These are phyloP conservation scores for Campoplex capitator DNA, from an alignment of 2,888 invertebrate species.

Conservation along the genomic window DNA sequence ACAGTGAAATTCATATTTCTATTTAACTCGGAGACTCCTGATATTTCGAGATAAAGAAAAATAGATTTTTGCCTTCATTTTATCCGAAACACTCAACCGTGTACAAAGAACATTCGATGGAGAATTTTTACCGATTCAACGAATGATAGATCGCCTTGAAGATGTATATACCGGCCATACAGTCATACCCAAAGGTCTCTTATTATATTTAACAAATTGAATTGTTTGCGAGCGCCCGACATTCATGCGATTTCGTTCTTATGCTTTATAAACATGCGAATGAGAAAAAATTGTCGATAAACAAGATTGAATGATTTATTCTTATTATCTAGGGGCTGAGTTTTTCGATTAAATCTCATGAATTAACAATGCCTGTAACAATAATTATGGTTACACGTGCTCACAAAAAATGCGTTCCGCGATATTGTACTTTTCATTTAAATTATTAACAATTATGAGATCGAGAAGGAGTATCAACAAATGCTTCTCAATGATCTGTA, in stretches of 20 bases:
- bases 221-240: background rate
- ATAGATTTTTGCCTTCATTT: background rate
- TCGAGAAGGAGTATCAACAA: background rate
- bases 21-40: background rate
- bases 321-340: background rate
- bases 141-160: background rate
- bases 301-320: background rate
- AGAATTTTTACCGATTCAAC: background rate
- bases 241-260: background rate
- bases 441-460: background rate
- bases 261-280: background rate
- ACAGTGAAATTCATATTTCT: background rate
- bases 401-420: background rate
- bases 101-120: background rate
- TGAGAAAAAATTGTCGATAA: background rate
- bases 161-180: background rate
- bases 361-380: background rate
- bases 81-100: background rate
- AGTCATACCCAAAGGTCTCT: constrained; percentile 11
- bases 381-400: background rate
- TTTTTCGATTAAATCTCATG: background rate
- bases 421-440: background rate
- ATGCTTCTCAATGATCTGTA: background rate
- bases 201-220: background rate
- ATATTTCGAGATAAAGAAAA: background rate